Evolutionary conservation across 2,797 vertebrate genomes (phyloP).

Genomic region (Chiloscyllium punctatum): DNA sequence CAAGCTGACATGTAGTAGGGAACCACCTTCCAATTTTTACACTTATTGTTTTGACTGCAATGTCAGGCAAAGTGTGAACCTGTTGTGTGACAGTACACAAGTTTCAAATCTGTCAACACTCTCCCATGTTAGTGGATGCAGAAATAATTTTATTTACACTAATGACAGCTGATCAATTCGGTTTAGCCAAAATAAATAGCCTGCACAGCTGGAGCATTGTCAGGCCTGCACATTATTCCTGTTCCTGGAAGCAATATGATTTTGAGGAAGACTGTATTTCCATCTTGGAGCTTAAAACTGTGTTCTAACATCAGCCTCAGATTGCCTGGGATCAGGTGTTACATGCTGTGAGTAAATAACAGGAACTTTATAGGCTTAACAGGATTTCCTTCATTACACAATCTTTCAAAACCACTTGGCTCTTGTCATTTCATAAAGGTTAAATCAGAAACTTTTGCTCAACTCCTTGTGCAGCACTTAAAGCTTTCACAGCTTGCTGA

Average conservation of each 20-base stretch:
- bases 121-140: not conserved
- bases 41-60: not conserved
- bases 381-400: not conserved
- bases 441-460: not conserved
- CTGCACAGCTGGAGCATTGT: too few species aligned
- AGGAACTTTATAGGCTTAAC: slow-evolving; percentile 29
- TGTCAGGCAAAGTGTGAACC: not conserved
- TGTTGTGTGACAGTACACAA: not conserved
- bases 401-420: not conserved
- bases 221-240: not conserved
- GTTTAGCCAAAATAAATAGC: not conserved
- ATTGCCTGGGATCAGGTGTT: slow-evolving; percentile 29
- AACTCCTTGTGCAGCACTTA: not conserved
- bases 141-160: not conserved
- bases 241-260: not conserved
- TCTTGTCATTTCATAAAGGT: slow-evolving; percentile 27
- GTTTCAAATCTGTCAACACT: not conserved
- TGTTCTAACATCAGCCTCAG: not conserved
- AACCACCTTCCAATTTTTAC: not conserved
- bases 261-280: not conserved
- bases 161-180: not conserved
- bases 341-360: slow-evolving; percentile 27
- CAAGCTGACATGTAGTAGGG: not conserved
- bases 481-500: not conserved
- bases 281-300: not conserved